A percentile compares a stretch with the other conserved stretches of the same genome.
These are phyloP conservation scores for Psittacula echo DNA, from an alignment of 2,797 vertebrate genomes.

Conservation along the genomic window DNA sequence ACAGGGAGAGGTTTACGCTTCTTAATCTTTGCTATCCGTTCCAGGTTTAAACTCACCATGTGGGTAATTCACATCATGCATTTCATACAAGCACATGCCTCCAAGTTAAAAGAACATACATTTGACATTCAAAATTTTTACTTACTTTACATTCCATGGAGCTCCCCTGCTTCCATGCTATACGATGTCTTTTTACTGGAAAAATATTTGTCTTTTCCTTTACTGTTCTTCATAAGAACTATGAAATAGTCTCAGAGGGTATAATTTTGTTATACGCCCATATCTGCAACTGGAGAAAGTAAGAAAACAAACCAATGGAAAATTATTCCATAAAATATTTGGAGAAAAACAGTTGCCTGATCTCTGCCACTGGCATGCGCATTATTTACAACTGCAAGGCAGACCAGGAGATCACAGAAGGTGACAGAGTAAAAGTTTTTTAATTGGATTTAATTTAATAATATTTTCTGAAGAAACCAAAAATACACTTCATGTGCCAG, in stretches of 20 bases:
- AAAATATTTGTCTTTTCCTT: not conserved
- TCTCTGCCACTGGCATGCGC: not conserved
- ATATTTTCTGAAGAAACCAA: not conserved
- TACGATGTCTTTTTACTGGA: not conserved
- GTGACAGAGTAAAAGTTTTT: not conserved
- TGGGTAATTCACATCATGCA: fast-evolving
- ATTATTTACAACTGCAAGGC: not conserved
- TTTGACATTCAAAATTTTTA: not conserved
- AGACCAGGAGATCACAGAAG: not conserved
- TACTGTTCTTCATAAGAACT: not conserved
- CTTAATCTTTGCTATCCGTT: not conserved
- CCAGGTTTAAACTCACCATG: not conserved
- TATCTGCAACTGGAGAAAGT: not conserved
- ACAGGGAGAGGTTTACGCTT: not conserved
- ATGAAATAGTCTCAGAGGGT: not conserved
- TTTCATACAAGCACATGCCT: not conserved
- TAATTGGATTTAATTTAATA: not conserved
- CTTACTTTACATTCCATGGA: not conserved
- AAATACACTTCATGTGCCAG: not conserved
- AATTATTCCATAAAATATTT: not conserved
- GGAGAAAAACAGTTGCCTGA: not conserved
- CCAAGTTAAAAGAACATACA: not conserved
- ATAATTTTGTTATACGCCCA: fast-evolving
- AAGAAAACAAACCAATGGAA: not conserved
- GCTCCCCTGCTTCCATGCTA: not conserved